Evolutionary conservation across 1,140 invertebrate genomes (phyloP).

Genomic region (Cydia amplana): DNA sequence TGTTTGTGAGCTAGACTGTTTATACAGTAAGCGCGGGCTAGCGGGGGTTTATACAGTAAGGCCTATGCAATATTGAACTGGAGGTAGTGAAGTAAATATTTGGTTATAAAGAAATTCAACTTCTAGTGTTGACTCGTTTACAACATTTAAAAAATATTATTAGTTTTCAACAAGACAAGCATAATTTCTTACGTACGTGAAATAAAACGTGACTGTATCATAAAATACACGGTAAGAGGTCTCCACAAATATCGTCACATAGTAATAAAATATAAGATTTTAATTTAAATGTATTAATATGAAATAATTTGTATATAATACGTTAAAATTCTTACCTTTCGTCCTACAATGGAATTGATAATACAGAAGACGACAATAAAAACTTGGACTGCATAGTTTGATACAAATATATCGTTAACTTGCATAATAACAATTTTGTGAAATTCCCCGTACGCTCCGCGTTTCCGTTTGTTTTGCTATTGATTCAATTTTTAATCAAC

Average conservation of each 20-base stretch:
- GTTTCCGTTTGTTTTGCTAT: constrained; percentile 33
- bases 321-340: constrained; percentile 49
- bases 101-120: too few relatives aligned
- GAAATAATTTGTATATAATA: constrained; percentile 1
- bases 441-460: background rate
- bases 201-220: too few relatives aligned
- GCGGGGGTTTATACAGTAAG: too few relatives aligned
- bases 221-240: background rate
- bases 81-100: too few relatives aligned
- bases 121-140: too few relatives aligned
- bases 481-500: constrained; percentile 46
- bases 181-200: too few relatives aligned
- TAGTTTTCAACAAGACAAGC: too few relatives aligned
- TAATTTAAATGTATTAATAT: background rate
- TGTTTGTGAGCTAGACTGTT: too few relatives aligned
- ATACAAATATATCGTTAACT: background rate
- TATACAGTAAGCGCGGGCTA: too few relatives aligned
- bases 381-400: constrained; percentile 26
- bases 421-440: constrained; percentile 10
- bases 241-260: background rate
- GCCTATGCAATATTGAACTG: too few relatives aligned
- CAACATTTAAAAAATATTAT: too few relatives aligned
- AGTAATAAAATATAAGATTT: background rate
- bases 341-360: constrained; percentile 49
- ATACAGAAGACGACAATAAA: constrained; percentile 40